These are phyloP conservation scores for Lepisosteus osseus DNA, from an alignment of 2,113 vertebrate species.

Conservation along the genomic window DNA sequence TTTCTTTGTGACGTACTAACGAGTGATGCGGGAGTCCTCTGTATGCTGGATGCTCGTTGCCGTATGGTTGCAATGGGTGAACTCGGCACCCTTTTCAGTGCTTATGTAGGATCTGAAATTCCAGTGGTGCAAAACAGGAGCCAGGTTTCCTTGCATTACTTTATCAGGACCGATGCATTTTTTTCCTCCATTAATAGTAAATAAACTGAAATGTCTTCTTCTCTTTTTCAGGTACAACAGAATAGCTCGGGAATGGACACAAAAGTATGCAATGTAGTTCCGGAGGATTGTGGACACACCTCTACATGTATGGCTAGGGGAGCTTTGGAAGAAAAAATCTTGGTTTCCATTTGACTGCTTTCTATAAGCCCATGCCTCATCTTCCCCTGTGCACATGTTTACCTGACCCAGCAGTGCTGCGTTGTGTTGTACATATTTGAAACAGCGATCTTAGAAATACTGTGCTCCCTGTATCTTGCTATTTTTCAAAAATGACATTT, in stretches of 20 bases:
- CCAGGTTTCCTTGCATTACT: too few relatives aligned
- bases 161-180: too few relatives aligned
- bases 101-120: too few relatives aligned
- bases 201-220: conserved; percentile 22
- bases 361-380: conserved; percentile 91
- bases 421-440: conserved; percentile 73
- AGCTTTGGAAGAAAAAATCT: conserved; percentile 94
- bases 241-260: conserved; percentile 99
- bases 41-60: too few relatives aligned
- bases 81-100: too few relatives aligned
- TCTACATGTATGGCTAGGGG: conserved; percentile 94
- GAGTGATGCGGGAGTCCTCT: too few relatives aligned
- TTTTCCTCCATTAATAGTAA: too few relatives aligned
- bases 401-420: conserved; percentile 77
- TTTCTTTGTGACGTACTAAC: too few relatives aligned
- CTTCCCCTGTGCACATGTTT: conserved; percentile 78
- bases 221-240: conserved; percentile 90
- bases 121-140: too few relatives aligned
- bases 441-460: conserved; percentile 77
- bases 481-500: conserved; percentile 62
- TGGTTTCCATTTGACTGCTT: conserved; percentile 99
- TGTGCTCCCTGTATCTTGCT: conserved; percentile 68
- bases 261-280: conserved; percentile 99
- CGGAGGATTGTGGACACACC: conserved; percentile 87
- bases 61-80: too few relatives aligned